Evolutionary conservation across 2,888 invertebrate species (phyloP).

Genomic region (Alentia gelatinosa): DNA sequence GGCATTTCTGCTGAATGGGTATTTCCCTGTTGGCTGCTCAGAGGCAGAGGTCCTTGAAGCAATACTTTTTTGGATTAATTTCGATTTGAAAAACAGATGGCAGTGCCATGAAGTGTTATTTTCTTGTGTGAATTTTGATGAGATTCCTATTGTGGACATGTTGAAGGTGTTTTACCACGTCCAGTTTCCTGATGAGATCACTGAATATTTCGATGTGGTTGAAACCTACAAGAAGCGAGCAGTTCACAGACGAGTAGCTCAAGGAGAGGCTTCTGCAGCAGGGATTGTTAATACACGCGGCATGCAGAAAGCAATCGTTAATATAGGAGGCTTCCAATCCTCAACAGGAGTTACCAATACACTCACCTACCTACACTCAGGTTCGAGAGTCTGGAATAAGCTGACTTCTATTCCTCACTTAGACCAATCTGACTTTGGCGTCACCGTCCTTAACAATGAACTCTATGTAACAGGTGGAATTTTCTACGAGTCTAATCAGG

Average conservation of each 20-base stretch:
- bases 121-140: not conserved
- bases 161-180: not conserved
- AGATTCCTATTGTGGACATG: not conserved
- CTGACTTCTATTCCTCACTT: conserved; percentile 87
- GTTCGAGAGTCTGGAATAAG: conserved; percentile 84
- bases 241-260: not conserved
- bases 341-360: conserved; percentile 85
- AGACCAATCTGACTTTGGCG: conserved; percentile 88
- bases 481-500: conserved; percentile 85
- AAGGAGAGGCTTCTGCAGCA: not conserved
- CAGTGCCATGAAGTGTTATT: conserved; percentile 75
- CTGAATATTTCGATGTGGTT: not conserved
- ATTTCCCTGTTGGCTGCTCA: conserved; percentile 87
- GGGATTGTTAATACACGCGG: conserved; percentile 85
- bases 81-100: conserved; percentile 79
- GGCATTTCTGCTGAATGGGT: conserved; percentile 84
- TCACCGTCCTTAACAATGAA: conserved; percentile 86
- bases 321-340: conserved; percentile 85
- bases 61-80: conserved; percentile 84
- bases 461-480: conserved; percentile 88
- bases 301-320: conserved; percentile 86
- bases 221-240: not conserved
- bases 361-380: conserved; percentile 85
- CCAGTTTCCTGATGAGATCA: not conserved
- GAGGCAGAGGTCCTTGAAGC: conserved; percentile 84